A percentile compares a stretch with the other conserved stretches of the same genome.
Evolutionary conservation across 2,113 vertebrate species (phyloP).

Genomic region (Macaca mulatta): DNA sequence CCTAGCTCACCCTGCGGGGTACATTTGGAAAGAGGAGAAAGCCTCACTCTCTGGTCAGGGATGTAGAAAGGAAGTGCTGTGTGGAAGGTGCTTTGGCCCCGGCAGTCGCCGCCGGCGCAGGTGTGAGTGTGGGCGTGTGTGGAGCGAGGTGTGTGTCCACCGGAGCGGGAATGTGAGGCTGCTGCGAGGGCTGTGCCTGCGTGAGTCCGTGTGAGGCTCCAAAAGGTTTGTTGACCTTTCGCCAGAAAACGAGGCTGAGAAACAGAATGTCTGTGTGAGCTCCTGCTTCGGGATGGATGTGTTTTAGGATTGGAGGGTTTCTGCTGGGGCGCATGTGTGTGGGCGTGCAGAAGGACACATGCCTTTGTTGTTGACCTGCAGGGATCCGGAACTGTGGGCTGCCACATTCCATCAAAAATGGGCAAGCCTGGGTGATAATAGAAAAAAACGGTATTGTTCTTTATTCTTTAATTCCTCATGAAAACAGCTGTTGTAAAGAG

Average conservation of each 20-base stretch:
- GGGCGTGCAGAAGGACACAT: neutral
- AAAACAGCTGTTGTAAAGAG: neutral
- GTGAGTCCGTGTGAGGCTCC: neutral
- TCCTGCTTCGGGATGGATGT: neutral
- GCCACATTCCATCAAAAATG: neutral
- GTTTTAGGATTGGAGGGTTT: neutral
- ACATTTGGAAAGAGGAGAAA: neutral
- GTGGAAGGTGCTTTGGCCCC: neutral
- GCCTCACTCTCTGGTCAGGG: neutral
- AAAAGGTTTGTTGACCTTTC: neutral
- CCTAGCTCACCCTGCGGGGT: neutral
- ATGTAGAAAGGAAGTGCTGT: neutral
- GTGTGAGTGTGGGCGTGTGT: neutral
- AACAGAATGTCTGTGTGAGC: neutral
- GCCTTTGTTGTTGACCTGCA: neutral
- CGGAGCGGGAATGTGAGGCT: neutral
- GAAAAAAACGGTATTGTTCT: neutral
- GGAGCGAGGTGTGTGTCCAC: neutral
- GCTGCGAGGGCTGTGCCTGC: rapidly evolving
- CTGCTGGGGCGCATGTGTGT: neutral
- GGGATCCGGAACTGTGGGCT: neutral
- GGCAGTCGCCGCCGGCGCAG: rapidly evolving
- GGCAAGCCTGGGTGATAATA: neutral
- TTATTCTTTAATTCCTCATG: neutral
- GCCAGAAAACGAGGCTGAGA: neutral